These are phyloP conservation scores for Eulacestoma nigropectus DNA, from an alignment of 2,113 vertebrate species.

Conservation along the genomic window DNA sequence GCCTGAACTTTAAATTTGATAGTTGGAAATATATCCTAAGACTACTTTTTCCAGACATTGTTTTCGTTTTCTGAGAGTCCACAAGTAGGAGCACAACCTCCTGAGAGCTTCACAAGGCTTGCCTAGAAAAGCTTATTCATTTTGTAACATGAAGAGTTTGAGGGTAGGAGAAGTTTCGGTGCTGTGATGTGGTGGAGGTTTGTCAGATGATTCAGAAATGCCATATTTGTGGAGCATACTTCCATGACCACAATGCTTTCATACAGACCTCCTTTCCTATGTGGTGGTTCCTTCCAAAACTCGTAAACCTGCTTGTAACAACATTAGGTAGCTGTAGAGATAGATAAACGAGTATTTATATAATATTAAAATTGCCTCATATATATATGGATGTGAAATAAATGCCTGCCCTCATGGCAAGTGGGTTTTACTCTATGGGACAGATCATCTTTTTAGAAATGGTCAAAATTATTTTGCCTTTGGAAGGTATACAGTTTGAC, in stretches of 20 bases:
- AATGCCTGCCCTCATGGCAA: background rate
- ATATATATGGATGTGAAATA: background rate
- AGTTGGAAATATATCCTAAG: background rate
- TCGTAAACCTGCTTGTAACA: background rate
- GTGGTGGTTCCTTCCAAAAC: background rate
- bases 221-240: background rate
- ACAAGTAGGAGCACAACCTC: background rate
- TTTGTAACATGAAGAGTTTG: background rate
- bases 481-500: background rate
- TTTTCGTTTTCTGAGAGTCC: background rate
- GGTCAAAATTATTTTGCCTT: background rate
- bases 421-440: background rate
- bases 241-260: background rate
- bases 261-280: background rate
- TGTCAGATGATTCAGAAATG: background rate
- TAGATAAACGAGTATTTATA: background rate
- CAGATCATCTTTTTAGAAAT: background rate
- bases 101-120: background rate
- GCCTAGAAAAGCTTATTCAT: background rate
- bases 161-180: background rate
- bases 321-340: background rate
- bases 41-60: background rate
- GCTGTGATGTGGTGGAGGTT: background rate
- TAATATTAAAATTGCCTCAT: background rate
- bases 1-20: background rate